These are phyloP conservation scores for Cephus nigrinus DNA, from an alignment of 2,888 invertebrate species.

Conservation along the genomic window DNA sequence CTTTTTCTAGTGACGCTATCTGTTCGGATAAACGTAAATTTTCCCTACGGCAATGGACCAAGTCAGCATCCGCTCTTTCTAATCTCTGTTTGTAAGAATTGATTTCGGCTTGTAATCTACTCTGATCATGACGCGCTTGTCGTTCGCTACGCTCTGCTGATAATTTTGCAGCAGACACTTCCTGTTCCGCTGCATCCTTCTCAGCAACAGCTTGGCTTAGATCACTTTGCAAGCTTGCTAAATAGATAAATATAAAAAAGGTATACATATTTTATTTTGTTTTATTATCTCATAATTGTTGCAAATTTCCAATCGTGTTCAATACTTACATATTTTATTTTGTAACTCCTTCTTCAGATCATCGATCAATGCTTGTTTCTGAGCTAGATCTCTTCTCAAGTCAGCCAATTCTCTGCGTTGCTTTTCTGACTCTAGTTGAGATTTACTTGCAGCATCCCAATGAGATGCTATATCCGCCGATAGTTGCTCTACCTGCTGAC, in stretches of 20 bases:
- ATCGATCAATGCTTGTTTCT: constrained; percentile 80
- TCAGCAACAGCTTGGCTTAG: constrained; percentile 81
- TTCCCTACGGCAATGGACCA: constrained; percentile 83
- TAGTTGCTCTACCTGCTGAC: constrained; percentile 80
- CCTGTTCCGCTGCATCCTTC: constrained; percentile 83
- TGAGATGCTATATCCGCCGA: constrained; percentile 83
- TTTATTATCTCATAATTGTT: background rate
- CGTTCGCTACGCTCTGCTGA: constrained; percentile 76
- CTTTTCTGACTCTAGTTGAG: constrained; percentile 79
- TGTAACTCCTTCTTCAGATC: constrained; percentile 84
- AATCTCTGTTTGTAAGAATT: constrained; percentile 72
- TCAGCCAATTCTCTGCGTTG: constrained; percentile 82
- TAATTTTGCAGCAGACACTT: constrained; percentile 76
- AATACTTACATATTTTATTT: constrained; percentile 75
- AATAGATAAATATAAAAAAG: constrained; percentile 21
- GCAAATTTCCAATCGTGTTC: background rate
- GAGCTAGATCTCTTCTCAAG: constrained; percentile 79
- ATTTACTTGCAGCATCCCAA: constrained; percentile 82
- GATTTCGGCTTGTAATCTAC: constrained; percentile 80
- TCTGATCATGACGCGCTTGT: constrained; percentile 80
- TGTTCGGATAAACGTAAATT: constrained; percentile 83
- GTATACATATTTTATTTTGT: background rate
- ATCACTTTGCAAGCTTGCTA: constrained; percentile 81
- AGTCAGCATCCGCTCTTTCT: constrained; percentile 83
- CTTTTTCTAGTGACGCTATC: constrained; percentile 82